These are phyloP conservation scores for Lithophane leautieri DNA, from an alignment of 2,888 invertebrate species.

Conservation along the genomic window DNA sequence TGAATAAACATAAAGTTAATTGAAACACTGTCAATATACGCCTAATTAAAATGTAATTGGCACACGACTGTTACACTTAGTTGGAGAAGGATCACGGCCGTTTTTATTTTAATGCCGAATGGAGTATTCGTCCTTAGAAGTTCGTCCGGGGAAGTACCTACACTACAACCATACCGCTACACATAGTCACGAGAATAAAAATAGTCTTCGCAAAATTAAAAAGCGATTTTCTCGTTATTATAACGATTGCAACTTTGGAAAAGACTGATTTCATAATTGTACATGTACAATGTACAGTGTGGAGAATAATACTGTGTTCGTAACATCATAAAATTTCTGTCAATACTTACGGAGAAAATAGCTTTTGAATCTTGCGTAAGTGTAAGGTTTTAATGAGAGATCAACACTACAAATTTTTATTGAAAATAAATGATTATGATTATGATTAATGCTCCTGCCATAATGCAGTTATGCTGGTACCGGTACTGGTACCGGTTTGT, in stretches of 20 bases:
- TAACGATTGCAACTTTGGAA: background rate
- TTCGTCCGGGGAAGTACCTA: too few species aligned
- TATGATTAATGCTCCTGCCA: background rate
- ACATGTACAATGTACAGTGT: background rate
- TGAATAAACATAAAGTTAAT: slow-evolving; percentile 45
- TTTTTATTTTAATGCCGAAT: background rate
- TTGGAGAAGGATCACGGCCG: background rate
- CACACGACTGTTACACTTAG: background rate
- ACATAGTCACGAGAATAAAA: background rate
- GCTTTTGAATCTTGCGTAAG: background rate
- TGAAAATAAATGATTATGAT: too few species aligned
- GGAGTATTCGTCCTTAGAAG: background rate
- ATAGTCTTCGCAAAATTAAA: background rate
- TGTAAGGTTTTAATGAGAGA: background rate
- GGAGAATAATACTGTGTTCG: background rate
- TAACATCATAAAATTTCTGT: background rate
- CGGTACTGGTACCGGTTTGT: background rate
- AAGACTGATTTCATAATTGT: too few species aligned
- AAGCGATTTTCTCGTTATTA: background rate
- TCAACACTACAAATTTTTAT: too few species aligned
- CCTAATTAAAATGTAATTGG: slow-evolving; percentile 26
- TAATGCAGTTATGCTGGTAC: background rate
- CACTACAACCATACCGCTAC: too few species aligned
- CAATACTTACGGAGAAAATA: background rate
- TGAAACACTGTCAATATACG: slow-evolving; percentile 32